Evolutionary conservation across 2,113 vertebrate species (phyloP).

Genomic region (Thalassarche chlororhynchos): DNA sequence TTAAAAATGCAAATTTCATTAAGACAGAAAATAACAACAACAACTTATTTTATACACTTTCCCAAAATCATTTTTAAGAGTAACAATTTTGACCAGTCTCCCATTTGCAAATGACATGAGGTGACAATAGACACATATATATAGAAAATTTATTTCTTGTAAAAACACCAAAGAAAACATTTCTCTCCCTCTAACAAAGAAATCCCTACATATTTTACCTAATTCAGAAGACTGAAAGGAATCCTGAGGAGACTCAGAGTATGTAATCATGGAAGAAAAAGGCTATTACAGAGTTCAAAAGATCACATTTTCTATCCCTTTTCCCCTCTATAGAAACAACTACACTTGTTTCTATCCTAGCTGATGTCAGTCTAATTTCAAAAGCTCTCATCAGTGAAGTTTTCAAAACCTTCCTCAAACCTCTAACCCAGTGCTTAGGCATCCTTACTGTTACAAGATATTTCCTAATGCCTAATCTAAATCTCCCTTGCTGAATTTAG

Average conservation of each 20-base stretch:
- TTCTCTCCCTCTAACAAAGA: neutral
- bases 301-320: neutral
- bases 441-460: neutral
- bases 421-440: neutral
- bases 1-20: neutral
- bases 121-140: neutral
- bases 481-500: neutral
- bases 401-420: neutral
- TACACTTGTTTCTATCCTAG: neutral
- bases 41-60: neutral
- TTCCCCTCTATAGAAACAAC: neutral
- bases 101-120: neutral
- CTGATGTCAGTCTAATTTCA: neutral
- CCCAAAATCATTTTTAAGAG: neutral
- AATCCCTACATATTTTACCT: neutral
- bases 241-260: neutral
- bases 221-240: neutral
- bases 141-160: neutral
- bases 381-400: neutral
- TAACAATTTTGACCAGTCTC: neutral
- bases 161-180: neutral
- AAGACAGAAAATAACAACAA: neutral
- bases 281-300: neutral
- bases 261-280: neutral
- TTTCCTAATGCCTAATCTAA: neutral